Conservation (phyloP, 2,888 invertebrate genomes). For the Helleia helle region DNA sequence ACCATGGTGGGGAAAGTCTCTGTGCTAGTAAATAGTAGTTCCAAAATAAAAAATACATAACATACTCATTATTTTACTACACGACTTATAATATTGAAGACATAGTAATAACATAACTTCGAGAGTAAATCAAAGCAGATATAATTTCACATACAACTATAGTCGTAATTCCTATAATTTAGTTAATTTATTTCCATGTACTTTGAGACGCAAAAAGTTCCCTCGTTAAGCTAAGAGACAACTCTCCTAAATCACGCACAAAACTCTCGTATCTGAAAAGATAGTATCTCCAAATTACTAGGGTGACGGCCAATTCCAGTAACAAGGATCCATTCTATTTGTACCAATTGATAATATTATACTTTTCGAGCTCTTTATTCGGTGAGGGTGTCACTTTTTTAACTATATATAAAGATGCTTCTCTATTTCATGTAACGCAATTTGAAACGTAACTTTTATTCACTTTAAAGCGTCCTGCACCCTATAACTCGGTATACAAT, state of each 20-base stretch:
- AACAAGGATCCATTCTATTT: neutral
- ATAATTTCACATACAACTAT: conserved; percentile 14
- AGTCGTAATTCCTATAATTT: conserved; percentile 35
- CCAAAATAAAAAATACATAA: too few relatives aligned
- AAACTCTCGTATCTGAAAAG: conserved; percentile 45
- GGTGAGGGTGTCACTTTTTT: neutral
- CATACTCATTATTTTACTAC: too few relatives aligned
- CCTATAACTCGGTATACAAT: too few relatives aligned
- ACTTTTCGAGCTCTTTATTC: neutral
- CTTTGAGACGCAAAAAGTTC: conserved; percentile 50
- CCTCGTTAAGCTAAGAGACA: conserved; percentile 56
- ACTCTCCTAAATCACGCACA: conserved; percentile 54
- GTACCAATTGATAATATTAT: neutral
- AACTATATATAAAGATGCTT: too few relatives aligned
- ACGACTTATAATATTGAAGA: too few relatives aligned
- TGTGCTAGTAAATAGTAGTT: too few relatives aligned
- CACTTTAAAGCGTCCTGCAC: too few relatives aligned
- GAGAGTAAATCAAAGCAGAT: neutral
- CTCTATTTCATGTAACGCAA: too few relatives aligned
- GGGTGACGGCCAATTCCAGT: conserved; percentile 5
- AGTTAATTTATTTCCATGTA: conserved; percentile 50
- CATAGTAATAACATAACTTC: too few relatives aligned
- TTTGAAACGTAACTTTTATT: too few relatives aligned
- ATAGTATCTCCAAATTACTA: conserved; percentile 56
- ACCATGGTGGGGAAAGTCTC: too few relatives aligned